Conservation (phyloP, 2,888 invertebrate species). For the Stenoptilia bipunctidactyla region DNA sequence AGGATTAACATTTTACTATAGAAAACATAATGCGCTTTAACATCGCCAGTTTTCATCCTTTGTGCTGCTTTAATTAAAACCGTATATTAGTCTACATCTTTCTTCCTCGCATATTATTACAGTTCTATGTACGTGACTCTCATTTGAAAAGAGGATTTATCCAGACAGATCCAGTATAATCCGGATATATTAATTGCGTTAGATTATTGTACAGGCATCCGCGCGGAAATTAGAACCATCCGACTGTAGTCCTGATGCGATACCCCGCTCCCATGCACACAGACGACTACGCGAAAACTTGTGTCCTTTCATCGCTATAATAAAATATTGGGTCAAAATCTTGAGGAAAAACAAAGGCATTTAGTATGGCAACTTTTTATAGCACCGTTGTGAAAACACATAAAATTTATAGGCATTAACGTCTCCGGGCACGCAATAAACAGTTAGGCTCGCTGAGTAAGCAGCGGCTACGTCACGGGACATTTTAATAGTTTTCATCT, state of each 20-base stretch:
- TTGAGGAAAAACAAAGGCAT: constrained; percentile 45
- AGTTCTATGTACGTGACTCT: constrained; percentile 7
- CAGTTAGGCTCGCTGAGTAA: constrained; percentile 41
- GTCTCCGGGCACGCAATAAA: constrained; percentile 51
- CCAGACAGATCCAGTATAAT: constrained; percentile 11
- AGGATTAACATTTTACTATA: no score
- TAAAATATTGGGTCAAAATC: constrained; percentile 39
- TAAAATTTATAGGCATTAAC: constrained; percentile 63
- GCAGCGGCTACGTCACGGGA: constrained; percentile 27
- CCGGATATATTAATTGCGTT: constrained; percentile 40
- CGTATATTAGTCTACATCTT: neutral
- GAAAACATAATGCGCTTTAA: no score
- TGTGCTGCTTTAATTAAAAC: neutral
- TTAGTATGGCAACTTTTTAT: constrained; percentile 61
- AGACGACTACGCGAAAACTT: neutral
- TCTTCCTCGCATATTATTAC: neutral
- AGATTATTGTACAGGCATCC: constrained; percentile 38
- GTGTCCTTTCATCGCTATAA: constrained; percentile 6
- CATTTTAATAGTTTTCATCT: constrained; percentile 41
- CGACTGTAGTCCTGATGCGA: constrained; percentile 17
- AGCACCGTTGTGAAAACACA: constrained; percentile 49
- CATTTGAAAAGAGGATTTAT: constrained; percentile 13
- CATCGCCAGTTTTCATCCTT: no score
- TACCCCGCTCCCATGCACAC: constrained; percentile 7
- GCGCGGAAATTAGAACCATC: constrained; percentile 44